Conservation (phyloP, 2,797 vertebrate genomes). For the Ctenopoma kingsleyae region DNA sequence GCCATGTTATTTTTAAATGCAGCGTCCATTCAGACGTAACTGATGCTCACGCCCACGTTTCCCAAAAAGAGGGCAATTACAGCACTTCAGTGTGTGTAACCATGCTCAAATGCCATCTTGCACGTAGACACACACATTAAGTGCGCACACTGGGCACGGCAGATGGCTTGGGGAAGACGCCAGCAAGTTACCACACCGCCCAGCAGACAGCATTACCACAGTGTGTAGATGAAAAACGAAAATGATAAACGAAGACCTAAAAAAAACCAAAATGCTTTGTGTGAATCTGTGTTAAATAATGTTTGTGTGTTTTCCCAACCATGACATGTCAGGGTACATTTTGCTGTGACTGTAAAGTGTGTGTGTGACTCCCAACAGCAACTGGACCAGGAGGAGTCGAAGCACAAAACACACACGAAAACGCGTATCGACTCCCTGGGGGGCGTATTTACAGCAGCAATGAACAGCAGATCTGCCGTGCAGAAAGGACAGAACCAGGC, state of each 20-base stretch:
- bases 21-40: constrained; percentile 63
- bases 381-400: constrained; percentile 2
- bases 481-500: constrained; percentile 76
- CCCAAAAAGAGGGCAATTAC: constrained; percentile 76
- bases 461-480: constrained; percentile 73
- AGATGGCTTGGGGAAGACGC: constrained; percentile 81
- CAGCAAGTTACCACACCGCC: constrained; percentile 59
- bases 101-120: constrained; percentile 44
- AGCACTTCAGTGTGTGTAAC: constrained; percentile 71
- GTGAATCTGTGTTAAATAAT: constrained; percentile 17
- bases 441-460: constrained; percentile 64
- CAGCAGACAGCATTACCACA: constrained; percentile 34
- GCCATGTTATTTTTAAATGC: constrained; percentile 30
- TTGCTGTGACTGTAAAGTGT: neutral
- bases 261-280: neutral
- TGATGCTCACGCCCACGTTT: constrained; percentile 51
- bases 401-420: constrained; percentile 30
- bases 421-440: constrained; percentile 52
- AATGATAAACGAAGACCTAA: constrained; percentile 27
- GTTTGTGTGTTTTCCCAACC: constrained; percentile 5
- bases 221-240: constrained; percentile 21
- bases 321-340: neutral
- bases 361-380: constrained; percentile 16
- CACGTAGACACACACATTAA: constrained; percentile 13
- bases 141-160: constrained; percentile 54